A percentile compares a stretch with the other conserved stretches of the same genome.
Evolutionary conservation across 1,140 invertebrate genomes (phyloP).

Genomic region (Diabrotica virgifera): DNA sequence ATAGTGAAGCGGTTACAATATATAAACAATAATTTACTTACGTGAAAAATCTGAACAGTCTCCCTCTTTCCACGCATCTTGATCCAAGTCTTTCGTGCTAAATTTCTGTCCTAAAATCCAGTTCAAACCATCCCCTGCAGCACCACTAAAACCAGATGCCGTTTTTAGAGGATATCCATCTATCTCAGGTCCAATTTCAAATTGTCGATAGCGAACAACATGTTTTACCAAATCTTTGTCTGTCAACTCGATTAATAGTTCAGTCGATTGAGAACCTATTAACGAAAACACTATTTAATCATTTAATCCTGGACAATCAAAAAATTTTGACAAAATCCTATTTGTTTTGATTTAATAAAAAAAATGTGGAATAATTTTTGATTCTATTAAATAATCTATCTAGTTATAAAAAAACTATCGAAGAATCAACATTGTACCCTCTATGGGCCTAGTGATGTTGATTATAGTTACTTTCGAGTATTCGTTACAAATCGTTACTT

Average conservation of each 20-base stretch:
- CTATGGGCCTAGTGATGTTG: no score
- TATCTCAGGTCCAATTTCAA: conserved; percentile 61
- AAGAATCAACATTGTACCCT: no score
- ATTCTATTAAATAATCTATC: no score
- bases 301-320: no score
- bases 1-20: no score
- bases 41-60: conserved; percentile 64
- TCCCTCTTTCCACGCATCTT: conserved; percentile 66
- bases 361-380: no score
- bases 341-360: no score
- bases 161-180: conserved; percentile 63
- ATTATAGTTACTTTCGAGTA: no score
- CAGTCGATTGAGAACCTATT: conserved; percentile 34
- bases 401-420: no score
- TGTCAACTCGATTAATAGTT: conserved; percentile 62
- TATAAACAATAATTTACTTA: no score
- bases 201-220: conserved; percentile 61
- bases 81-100: conserved; percentile 69
- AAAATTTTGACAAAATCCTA: no score
- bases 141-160: conserved; percentile 60
- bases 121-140: conserved; percentile 64
- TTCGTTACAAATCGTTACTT: no score
- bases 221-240: conserved; percentile 57
- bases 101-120: conserved; percentile 72
- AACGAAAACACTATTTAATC: neutral